These are phyloP conservation scores for Xiphophorus couchianus DNA, from an alignment of 2,113 vertebrate genomes.

Conservation along the genomic window DNA sequence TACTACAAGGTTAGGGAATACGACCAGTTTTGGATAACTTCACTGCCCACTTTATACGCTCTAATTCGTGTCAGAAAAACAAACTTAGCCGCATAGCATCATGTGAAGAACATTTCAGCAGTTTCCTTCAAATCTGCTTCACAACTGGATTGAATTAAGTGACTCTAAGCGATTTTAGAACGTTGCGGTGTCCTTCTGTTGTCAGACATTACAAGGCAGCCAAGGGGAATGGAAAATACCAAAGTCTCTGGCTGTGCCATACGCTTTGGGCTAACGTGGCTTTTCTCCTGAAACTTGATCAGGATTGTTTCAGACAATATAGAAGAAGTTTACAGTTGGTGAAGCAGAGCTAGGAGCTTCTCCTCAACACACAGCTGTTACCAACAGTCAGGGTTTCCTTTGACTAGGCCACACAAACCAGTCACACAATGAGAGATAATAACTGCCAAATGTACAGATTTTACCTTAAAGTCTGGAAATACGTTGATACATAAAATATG, in stretches of 20 bases:
- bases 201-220: slow-evolving; percentile 4
- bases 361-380: neutral
- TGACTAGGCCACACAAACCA: neutral
- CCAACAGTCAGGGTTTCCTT: neutral
- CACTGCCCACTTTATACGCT: too few relatives aligned
- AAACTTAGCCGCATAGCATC: too few relatives aligned
- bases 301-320: neutral
- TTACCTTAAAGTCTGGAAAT: too few relatives aligned
- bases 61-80: too few relatives aligned
- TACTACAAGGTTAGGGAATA: too few relatives aligned
- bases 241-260: slow-evolving; percentile 8
- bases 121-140: neutral
- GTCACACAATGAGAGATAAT: too few relatives aligned
- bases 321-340: neutral
- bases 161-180: neutral
- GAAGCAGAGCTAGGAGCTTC: neutral
- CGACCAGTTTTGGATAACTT: too few relatives aligned
- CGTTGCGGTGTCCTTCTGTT: neutral
- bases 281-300: neutral
- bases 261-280: slow-evolving; percentile 21
- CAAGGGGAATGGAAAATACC: neutral
- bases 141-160: neutral
- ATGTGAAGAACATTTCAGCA: neutral
- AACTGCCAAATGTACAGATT: too few relatives aligned
- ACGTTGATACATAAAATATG: too few relatives aligned